A percentile compares a stretch with the other conserved stretches of the same genome.
Evolutionary conservation across 2,888 invertebrate species (phyloP).

Genomic region (Ferdinandea cuprea): DNA sequence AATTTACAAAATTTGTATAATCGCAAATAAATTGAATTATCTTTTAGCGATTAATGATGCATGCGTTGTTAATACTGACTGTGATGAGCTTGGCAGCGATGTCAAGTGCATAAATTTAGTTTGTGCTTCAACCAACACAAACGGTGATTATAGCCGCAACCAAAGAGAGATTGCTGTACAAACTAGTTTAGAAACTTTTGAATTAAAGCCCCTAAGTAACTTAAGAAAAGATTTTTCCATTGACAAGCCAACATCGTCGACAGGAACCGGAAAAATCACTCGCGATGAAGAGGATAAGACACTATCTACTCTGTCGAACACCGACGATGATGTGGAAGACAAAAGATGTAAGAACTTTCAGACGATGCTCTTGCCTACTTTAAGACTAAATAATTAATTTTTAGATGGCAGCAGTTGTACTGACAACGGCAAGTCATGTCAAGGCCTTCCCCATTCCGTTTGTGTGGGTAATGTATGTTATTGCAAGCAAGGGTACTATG

Average conservation of each 20-base stretch:
- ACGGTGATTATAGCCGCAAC: constrained; percentile 59
- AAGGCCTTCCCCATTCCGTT: constrained; percentile 80
- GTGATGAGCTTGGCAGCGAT: constrained; percentile 79
- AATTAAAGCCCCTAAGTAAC: constrained; percentile 78
- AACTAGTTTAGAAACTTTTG: constrained; percentile 80
- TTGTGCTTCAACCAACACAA: constrained; percentile 76
- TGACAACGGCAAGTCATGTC: constrained; percentile 79
- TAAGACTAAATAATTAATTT: neutral
- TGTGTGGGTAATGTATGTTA: constrained; percentile 80
- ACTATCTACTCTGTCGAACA: constrained; percentile 81
- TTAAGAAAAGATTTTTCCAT: constrained; percentile 51
- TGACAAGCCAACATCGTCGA: constrained; percentile 76
- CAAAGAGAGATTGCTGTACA: constrained; percentile 80
- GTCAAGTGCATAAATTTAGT: constrained; percentile 79
- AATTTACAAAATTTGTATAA: neutral
- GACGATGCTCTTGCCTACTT: neutral
- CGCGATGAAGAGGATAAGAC: constrained; percentile 81
- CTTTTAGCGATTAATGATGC: constrained; percentile 80
- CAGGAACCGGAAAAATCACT: constrained; percentile 76
- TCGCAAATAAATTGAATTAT: neutral
- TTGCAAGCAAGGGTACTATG: constrained; percentile 81
- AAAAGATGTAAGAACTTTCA: constrained; percentile 78
- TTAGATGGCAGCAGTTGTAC: constrained; percentile 80
- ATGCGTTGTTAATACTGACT: constrained; percentile 82
- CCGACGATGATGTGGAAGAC: constrained; percentile 80